These are phyloP conservation scores for Drosophila merina DNA, from an alignment of 2,888 invertebrate species.

Conservation along the genomic window DNA sequence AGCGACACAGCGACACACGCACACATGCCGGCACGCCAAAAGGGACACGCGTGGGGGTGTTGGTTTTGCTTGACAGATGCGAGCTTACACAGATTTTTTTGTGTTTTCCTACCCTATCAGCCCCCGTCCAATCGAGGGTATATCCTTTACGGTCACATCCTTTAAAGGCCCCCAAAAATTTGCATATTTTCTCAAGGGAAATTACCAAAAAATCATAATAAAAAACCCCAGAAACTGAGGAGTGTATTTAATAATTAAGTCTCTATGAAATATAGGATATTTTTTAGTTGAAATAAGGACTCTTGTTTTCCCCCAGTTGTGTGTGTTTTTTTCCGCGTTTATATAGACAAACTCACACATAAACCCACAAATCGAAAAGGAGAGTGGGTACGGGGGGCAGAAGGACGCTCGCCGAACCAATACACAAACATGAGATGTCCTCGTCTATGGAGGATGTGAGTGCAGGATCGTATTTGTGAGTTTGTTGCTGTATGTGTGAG, in stretches of 20 bases:
- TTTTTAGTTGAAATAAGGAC: not conserved
- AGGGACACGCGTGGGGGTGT: conserved; percentile 61
- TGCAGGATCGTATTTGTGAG: conserved; percentile 26
- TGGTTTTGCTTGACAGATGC: conserved; percentile 75
- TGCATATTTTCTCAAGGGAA: not conserved
- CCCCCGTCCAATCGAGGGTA: not conserved
- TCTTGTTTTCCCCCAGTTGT: conserved; percentile 6
- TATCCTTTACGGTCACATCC: not conserved
- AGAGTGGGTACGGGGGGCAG: not conserved
- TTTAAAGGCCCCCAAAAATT: not conserved
- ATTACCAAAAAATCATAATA: not conserved
- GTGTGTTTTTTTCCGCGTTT: conserved; percentile 40
- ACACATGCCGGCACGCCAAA: conserved; percentile 11
- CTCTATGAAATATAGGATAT: conserved; percentile 13
- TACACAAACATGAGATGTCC: conserved; percentile 35
- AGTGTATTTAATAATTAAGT: not conserved
- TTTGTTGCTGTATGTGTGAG: conserved; percentile 51
- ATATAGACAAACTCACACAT: conserved; percentile 38
- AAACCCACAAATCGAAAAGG: conserved; percentile 33
- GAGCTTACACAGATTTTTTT: conserved; percentile 73
- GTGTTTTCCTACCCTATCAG: conserved; percentile 32
- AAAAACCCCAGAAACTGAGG: no score
- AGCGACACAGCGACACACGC: conserved; percentile 10
- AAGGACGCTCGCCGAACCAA: conserved; percentile 67
- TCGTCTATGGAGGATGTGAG: conserved; percentile 56